Base-by-base conservation (phyloP, 2,888 invertebrate genomes). In the Lepidonotus clava region DNA sequence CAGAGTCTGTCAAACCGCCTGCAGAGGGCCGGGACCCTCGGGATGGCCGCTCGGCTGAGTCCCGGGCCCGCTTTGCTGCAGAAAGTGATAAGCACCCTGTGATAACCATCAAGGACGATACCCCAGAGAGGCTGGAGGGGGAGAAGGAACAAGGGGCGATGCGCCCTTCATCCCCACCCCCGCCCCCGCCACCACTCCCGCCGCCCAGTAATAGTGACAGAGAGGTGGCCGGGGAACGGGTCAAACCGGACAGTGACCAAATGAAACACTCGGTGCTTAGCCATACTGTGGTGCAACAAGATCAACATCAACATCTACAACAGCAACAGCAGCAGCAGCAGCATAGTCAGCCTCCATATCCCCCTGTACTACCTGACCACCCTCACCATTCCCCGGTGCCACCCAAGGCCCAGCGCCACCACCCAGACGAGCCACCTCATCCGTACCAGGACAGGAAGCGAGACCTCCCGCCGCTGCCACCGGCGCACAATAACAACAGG, bases 31-130 rank as follows among this genome's bases (percentile, higher is more conserved):
- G 40, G 21, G 46, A 80, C 28, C 41, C 41, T n/a, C 46, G 28
- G 41, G 32, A 32, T 1, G 41, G 46, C 28, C 11, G 51, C 21
- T 11, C 14, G 11, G 11, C 51, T 51, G 34, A 5, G 80, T 21
- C 41, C 24, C 21, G 80, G 21, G 46, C 80, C 51, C 80, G 80
- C 1, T 80, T 80, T 46, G 46, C n/a, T 80, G 46, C 80, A 1
- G 80, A 80, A 14, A 80, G 80, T 80, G 80, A 80, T 80, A 80
- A 80, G 80, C 80, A 80, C 28, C 46, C 80, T 80, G 80, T 80
- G 80, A 80, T 80, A 80, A 80, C 80, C 1, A 80, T 80, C 41
- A 51, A 51, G 46, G 80, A 80, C 80, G 80, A 80, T 80, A 46
- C 80, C 5, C 80, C 80, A 1, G 80, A 80, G 38, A 34, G 36